phyloP scores from a whole-genome alignment of 2,113 vertebrate species.

The Odontophorus gujanensis region DNA sequence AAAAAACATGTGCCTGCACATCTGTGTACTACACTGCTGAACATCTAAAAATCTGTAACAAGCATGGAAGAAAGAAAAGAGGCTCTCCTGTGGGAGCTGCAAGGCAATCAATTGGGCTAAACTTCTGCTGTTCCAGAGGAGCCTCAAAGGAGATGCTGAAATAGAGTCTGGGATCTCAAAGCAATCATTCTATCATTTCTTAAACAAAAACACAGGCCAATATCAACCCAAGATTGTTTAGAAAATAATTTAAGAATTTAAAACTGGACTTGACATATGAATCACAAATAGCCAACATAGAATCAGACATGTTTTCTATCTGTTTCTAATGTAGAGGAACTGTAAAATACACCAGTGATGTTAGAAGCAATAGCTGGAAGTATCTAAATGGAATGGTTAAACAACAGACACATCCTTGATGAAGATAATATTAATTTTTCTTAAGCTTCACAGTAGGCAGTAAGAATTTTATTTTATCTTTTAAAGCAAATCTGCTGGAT shows the following conservation, averaged over 20 bases:
- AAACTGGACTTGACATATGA: neutral
- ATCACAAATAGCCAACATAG: neutral
- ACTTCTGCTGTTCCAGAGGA: neutral
- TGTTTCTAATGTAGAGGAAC: neutral
- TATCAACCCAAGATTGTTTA: neutral
- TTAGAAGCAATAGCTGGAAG: neutral
- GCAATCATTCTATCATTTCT: neutral
- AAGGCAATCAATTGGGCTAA: neutral
- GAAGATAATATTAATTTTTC: constrained; percentile 1
- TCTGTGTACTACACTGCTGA: neutral
- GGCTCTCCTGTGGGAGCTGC: neutral
- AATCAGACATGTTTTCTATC: neutral
- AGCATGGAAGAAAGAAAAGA: neutral
- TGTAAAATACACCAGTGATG: neutral
- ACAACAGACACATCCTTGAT: neutral
- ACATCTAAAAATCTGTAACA: constrained; percentile 18
- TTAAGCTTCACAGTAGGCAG: neutral
- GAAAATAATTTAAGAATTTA: neutral
- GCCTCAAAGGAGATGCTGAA: neutral
- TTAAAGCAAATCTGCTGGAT: neutral
- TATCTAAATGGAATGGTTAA: neutral
- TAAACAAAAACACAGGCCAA: neutral
- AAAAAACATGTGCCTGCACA: neutral
- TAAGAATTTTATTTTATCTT: neutral
- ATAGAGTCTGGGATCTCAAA: constrained; percentile 1